Percentiles rank a stretch among this genome's conserved stretches.
These are phyloP conservation scores for Rafetus swinhoei DNA, from an alignment of 2,113 vertebrate species.

Conservation along the genomic window DNA sequence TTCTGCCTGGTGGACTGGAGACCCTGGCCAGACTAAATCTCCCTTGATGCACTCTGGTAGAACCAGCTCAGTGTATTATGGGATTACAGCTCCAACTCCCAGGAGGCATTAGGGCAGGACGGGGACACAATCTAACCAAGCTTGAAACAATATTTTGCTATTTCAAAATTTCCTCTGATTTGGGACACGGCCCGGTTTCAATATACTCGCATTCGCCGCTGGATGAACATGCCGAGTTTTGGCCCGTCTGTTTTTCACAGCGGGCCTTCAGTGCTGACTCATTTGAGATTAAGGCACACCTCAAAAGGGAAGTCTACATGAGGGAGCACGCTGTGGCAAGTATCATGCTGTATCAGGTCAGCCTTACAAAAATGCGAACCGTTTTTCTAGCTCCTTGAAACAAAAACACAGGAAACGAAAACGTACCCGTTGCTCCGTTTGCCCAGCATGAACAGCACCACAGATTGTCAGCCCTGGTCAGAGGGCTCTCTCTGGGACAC, in stretches of 20 bases:
- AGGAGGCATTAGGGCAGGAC: rapidly evolving
- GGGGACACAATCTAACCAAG: not conserved
- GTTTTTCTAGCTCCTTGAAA: not conserved
- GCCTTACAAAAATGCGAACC: not conserved
- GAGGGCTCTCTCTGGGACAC: not conserved
- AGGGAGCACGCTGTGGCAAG: rapidly evolving
- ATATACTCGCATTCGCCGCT: not conserved
- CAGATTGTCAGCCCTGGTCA: not conserved
- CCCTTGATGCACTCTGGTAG: not conserved
- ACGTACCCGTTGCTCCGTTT: not conserved
- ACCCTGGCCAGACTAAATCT: rapidly evolving
- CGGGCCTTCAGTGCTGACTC: not conserved
- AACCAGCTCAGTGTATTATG: rapidly evolving
- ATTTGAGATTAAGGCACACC: not conserved
- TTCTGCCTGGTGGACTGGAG: not conserved
- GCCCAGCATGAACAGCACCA: not conserved
- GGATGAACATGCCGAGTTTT: not conserved
- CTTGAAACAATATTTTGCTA: not conserved
- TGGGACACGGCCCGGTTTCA: not conserved
- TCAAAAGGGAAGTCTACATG: not conserved
- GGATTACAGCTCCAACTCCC: not conserved
- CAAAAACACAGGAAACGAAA: not conserved
- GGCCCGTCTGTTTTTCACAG: too few species aligned
- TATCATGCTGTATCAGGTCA: not conserved
- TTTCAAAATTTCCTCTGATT: not conserved